Percentiles rank a stretch among this genome's conserved stretches.
Conservation (phyloP, 1,140 invertebrate genomes). For the Eciton burchellii region DNA sequence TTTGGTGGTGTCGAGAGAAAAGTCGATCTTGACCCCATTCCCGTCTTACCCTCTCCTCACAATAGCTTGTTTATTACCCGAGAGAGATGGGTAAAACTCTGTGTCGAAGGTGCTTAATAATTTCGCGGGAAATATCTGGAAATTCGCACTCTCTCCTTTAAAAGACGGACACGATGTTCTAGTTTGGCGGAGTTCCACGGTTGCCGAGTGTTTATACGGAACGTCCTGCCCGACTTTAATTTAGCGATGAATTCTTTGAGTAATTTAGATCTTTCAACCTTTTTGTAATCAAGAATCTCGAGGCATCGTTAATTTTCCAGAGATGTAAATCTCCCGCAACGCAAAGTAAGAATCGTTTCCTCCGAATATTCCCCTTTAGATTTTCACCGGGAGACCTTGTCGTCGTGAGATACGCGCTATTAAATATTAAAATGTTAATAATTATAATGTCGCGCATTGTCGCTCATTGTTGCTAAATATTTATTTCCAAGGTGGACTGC, state of each 20-base stretch:
- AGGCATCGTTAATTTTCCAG: conserved; percentile 12
- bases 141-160: conserved; percentile 28
- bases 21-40: conserved; percentile 60
- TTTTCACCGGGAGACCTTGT: not conserved
- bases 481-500: not conserved
- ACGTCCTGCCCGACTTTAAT: conserved; percentile 13
- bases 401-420: not conserved
- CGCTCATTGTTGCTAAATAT: not conserved
- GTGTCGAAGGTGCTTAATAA: conserved; percentile 39
- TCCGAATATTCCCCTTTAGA: too few species aligned
- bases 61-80: conserved; percentile 49
- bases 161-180: conserved; percentile 24
- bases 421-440: not conserved
- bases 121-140: conserved; percentile 19
- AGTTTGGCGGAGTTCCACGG: too few species aligned
- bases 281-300: conserved; percentile 24
- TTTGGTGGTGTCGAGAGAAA: conserved; percentile 58
- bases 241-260: conserved; percentile 43
- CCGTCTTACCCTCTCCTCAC: not conserved
- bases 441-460: not conserved
- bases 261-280: conserved; percentile 18
- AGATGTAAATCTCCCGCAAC: not conserved
- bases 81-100: conserved; percentile 25
- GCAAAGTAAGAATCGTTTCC: not conserved
- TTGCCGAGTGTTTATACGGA: conserved; percentile 10